Evolutionary conservation across 2,888 invertebrate species (phyloP), one percentile per base, ranked within the genome.

Genomic region (Sinodicranocentrus sp.): DNA sequence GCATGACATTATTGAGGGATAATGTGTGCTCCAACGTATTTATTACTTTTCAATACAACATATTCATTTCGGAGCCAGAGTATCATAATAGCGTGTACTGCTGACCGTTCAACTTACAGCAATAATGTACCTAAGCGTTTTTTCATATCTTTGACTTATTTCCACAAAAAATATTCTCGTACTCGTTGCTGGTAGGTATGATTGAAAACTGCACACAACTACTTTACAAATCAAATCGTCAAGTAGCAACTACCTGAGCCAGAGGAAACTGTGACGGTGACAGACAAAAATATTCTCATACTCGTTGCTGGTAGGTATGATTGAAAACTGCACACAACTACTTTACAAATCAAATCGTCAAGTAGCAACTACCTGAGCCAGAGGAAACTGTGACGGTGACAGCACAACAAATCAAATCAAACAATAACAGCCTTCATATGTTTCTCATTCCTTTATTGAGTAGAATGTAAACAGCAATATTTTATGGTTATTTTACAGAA

Each of bases 401-500:
- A 71, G 26, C 61, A 25, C 52, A 54, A 72, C 59, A 70, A 70
- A 26, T 19, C 26, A 63, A 73, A 48, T 25, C 59, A 59, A 63
- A 61, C 44, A 76, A 65, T 28, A 63, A 65, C 54, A 65, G 76
- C 76, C 65, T 76, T 76, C 76, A 59, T 54, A 54, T 48, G 48
- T 48, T 48, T 10, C 5, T 17, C 48, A 48, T 25, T 59, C 8
- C 19, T 8, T 44, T 26, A 63, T 52, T 65, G 65, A 65, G 17
- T 65, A 23, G 25, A 52, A 65, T 39, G 65, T 65, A 76, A 39
- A 76, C 65, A 61, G 63, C 75, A 63, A 65, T 76, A 33, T 76
- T 76, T 65, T 76, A 76, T 76, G 76, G 76, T 76, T 54, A 76
- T 39, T 76, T 75, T 76, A 76, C 76, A 28, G 65, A 59, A 65